phyloP scores from a whole-genome alignment of 2,888 invertebrate genomes.

The Phengaris arion region DNA sequence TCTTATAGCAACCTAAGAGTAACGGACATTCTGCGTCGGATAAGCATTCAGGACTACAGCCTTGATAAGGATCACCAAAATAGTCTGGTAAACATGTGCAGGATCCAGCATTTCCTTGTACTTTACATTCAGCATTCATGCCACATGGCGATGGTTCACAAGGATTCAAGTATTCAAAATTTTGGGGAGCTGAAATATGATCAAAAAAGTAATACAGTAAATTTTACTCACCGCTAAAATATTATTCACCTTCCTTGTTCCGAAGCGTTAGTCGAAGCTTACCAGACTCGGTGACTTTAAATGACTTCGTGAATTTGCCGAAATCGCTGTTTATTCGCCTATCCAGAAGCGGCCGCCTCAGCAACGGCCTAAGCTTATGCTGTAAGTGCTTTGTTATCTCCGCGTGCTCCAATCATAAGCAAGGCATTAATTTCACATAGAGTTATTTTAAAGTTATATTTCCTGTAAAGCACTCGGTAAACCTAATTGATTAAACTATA shows the following conservation, averaged over 20 bases:
- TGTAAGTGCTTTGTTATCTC: slow-evolving; percentile 80
- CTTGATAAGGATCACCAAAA: slow-evolving; percentile 88
- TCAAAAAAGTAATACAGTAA: slow-evolving; percentile 48
- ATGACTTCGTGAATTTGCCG: slow-evolving; percentile 68
- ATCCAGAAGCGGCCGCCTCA: slow-evolving; percentile 72
- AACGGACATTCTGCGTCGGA: slow-evolving; percentile 83
- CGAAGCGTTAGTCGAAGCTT: slow-evolving; percentile 80
- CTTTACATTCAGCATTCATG: slow-evolving; percentile 85
- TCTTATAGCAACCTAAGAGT: slow-evolving; percentile 81
- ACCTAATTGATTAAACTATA: slow-evolving; percentile 55
- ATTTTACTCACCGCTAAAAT: slow-evolving; percentile 64
- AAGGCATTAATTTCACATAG: slow-evolving; percentile 76
- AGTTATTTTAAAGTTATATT: slow-evolving; percentile 68
- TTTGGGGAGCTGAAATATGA: slow-evolving; percentile 70
- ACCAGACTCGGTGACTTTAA: slow-evolving; percentile 72
- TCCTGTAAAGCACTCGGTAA: slow-evolving; percentile 68
- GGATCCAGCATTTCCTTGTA: slow-evolving; percentile 85
- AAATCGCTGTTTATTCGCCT: slow-evolving; percentile 70
- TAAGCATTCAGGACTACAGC: slow-evolving; percentile 84
- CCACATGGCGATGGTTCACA: slow-evolving; percentile 84
- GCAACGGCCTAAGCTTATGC: slow-evolving; percentile 73
- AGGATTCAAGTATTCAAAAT: slow-evolving; percentile 74
- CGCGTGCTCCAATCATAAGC: slow-evolving; percentile 77
- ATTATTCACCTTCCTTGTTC: slow-evolving; percentile 71
- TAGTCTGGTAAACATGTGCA: slow-evolving; percentile 85